Base-by-base conservation (phyloP, 2,113 vertebrate genomes). In the Peromyscus californicus region DNA sequence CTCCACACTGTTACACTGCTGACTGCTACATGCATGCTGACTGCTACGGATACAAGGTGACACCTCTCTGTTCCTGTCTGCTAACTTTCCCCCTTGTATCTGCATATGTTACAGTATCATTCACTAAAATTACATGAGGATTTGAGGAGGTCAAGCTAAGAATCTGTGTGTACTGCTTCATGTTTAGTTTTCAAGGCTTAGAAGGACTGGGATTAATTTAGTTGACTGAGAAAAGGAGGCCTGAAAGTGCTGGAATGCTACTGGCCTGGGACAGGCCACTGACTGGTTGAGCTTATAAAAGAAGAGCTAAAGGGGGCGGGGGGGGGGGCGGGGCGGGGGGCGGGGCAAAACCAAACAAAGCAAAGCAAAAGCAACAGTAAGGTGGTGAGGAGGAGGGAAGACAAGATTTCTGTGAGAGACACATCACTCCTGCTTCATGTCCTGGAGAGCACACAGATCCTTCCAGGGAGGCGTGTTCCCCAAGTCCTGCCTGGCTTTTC, bases 401-500 rank as follows among this genome's bases (percentile, higher is more conserved):
- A 10, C 39, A 91, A 85, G 10, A 19, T 13, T 7, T 76, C 21
- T 10, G n/a, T 48, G 54, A 67, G 31, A 67, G 91, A 79, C 29
- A 70, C 19, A 65, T 4, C 0, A 7, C 72, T 45, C 9, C 26
- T 89, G 12, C 42, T 11, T 29, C 75, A 51, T 29, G 42, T 19
- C 9, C 63, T 59, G 72, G 54, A 9, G 57, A 22, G 8, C 31
- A 31, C 26, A 45, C n/a, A 45, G 16, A 61, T 31, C 57, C 82
- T 89, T 67, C 61, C 16, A 75, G 65, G 88, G 22, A 31, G 85
- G 0, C 12, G 13, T 21, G 45, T 13, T 79, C 48, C 84, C 94
- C 42, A 42, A 59, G 89, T 96, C 96, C 94, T 96, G 76, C 85
- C 76, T 78, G 85, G 90, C 85, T 96, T 92, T 97, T 91, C 11